phyloP scores from a whole-genome alignment of 1,140 invertebrate genomes.

The Galendromus occidentalis region DNA sequence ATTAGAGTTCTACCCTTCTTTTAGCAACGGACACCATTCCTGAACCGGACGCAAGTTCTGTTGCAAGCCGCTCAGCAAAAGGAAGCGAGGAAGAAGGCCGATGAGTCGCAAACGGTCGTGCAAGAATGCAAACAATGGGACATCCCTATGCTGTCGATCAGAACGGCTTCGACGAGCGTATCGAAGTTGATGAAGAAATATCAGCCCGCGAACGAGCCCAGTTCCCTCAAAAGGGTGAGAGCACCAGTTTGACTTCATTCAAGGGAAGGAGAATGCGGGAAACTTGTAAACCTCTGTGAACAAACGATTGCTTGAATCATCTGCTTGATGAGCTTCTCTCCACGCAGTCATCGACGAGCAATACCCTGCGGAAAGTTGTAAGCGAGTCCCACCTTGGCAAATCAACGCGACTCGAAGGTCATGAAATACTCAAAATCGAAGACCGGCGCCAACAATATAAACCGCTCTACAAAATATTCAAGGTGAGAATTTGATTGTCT shows the following conservation, averaged over 20 bases:
- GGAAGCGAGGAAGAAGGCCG: not conserved
- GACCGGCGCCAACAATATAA: not conserved
- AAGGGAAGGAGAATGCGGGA: too few relatives aligned
- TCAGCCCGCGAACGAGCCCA: not conserved
- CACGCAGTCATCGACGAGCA: too few relatives aligned
- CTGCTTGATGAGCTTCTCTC: too few relatives aligned
- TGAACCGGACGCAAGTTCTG: not conserved
- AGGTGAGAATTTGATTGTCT: not conserved
- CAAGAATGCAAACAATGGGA: constrained; percentile 8
- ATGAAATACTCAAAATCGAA: not conserved
- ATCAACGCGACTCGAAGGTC: not conserved
- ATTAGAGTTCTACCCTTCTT: not conserved
- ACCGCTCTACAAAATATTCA: not conserved
- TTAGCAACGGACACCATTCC: not conserved
- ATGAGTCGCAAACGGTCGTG: not conserved
- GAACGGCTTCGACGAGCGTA: not conserved
- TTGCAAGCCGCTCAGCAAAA: not conserved
- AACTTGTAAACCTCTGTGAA: too few relatives aligned
- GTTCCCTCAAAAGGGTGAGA: too few relatives aligned
- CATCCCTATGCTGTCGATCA: not conserved
- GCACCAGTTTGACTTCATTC: too few relatives aligned
- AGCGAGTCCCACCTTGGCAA: not conserved
- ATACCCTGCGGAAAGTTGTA: not conserved
- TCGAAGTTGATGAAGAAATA: not conserved
- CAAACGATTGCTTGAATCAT: too few relatives aligned